Evolutionary conservation across 2,113 vertebrate genomes (phyloP), one percentile per base, ranked within the genome.

Genomic region (Nothoprocta pentlandii): DNA sequence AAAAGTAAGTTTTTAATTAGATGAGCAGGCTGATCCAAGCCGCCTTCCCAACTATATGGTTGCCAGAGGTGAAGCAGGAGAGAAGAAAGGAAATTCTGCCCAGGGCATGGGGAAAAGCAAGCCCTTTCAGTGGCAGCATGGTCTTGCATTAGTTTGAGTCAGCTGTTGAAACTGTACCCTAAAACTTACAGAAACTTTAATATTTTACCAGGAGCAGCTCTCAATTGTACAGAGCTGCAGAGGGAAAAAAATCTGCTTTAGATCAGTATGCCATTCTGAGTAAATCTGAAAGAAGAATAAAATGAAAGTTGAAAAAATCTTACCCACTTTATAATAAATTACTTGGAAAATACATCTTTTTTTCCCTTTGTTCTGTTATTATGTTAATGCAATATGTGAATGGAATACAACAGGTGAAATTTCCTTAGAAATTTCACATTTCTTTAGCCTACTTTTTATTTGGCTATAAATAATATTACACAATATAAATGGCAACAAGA

Each of bases 381-480:
- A 30, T 4, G 53, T 2, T 0, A 6, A 28, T 9, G 19, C 7
- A 90, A 76, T 28, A 73, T 4, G 53, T 2, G 0, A 6, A 28
- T 9, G 22, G 8, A 90, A 85, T 28, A 76, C 54, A 64, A 9
- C 26, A 77, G 34, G 20, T 30, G 17, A 62, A 58, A 47, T 22
- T 8, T 77, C 44, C 30, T 20, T 62, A 2, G 17, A 49, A 61
- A n/a, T 41, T 62, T 34, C 34, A 34, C 28, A 20, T 10, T 73
- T 53, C 12, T 73, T 56, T 16, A 51, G 16, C 17, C 28, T 30
- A 56, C 28, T 46, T 3, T 34, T 42, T 28, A 9, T 42, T 70
- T 16, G 46, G 39, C 4, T 47, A 23, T 20, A 49, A 49, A 49
- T 22, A 49, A 23, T 22, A 63, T 28, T 42, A 19, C 34, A 16